Percentiles rank a stretch among this genome's conserved stretches.
Evolutionary conservation across 2,797 vertebrate genomes (phyloP).

Genomic region (Gouania willdenowi): DNA sequence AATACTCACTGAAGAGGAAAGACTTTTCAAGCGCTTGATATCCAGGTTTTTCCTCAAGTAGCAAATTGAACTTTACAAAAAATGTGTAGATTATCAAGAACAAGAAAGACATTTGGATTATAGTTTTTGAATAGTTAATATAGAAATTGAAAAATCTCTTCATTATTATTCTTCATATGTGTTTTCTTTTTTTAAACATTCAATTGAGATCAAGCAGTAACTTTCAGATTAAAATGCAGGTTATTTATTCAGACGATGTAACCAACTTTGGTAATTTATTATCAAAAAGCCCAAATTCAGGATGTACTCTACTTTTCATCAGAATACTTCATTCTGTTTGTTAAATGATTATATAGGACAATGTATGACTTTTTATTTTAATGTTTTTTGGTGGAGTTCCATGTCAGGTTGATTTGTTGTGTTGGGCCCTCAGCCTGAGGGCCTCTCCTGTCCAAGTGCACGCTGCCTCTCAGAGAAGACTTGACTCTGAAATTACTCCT

Average conservation of each 20-base stretch:
- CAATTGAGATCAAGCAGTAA: too few species aligned
- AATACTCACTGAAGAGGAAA: conserved; percentile 23
- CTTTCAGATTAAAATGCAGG: too few species aligned
- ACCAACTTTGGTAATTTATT: too few species aligned
- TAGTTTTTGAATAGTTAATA: too few species aligned
- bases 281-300: conserved; percentile 60
- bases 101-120: not conserved
- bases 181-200: too few species aligned
- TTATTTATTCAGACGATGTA: too few species aligned
- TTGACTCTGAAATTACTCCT: conserved; percentile 80
- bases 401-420: conserved; percentile 56
- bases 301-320: conserved; percentile 65
- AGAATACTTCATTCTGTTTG: conserved; percentile 49
- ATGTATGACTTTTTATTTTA: conserved; percentile 49
- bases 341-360: conserved; percentile 70
- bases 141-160: too few species aligned
- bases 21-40: conserved; percentile 20
- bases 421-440: conserved; percentile 63
- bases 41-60: conserved; percentile 44
- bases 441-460: conserved; percentile 66
- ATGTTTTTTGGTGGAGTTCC: conserved; percentile 48
- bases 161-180: too few species aligned
- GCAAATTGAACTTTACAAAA: conserved; percentile 38
- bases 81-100: conserved; percentile 7
- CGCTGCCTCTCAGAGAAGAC: conserved; percentile 61